A percentile compares a stretch with the other conserved stretches of the same genome.
phyloP scores from a whole-genome alignment of 1,140 invertebrate species.

The Lutraria rhynchaena region DNA sequence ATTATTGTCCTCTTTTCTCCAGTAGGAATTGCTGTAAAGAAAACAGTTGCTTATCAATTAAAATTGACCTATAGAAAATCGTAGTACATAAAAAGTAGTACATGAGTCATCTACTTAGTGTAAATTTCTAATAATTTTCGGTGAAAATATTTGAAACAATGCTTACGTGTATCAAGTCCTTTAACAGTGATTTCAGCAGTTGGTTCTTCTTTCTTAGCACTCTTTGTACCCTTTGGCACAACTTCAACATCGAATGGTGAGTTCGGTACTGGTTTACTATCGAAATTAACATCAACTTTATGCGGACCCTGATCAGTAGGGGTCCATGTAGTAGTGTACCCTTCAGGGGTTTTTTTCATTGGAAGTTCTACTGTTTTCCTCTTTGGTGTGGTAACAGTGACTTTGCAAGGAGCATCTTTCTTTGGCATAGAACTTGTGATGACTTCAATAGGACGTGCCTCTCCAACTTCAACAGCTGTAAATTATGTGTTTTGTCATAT shows the following conservation, averaged over 20 bases:
- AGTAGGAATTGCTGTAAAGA: conserved; percentile 71
- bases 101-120: too few species aligned
- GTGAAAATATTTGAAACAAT: too few species aligned
- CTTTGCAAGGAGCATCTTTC: conserved; percentile 87
- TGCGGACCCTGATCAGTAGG: conserved; percentile 91
- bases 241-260: conserved; percentile 97
- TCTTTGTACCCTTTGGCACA: conserved; percentile 39
- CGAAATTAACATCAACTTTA: conserved; percentile 94
- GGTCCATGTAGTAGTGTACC: conserved; percentile 91
- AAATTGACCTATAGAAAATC: too few species aligned
- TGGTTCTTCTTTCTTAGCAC: background rate
- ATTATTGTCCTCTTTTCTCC: conserved; percentile 89
- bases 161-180: conserved; percentile 57
- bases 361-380: conserved; percentile 85
- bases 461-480: conserved; percentile 75
- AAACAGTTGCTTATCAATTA: too few species aligned
- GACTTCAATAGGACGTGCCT: conserved; percentile 90
- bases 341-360: conserved; percentile 86
- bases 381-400: conserved; percentile 79
- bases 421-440: conserved; percentile 87
- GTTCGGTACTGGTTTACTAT: conserved; percentile 97
- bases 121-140: too few species aligned
- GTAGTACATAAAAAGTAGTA: too few species aligned
- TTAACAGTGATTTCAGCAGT: conserved; percentile 46
- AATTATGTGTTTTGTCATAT: background rate